phyloP scores from a whole-genome alignment of 2,888 invertebrate genomes.

The Dioctria linearis region DNA sequence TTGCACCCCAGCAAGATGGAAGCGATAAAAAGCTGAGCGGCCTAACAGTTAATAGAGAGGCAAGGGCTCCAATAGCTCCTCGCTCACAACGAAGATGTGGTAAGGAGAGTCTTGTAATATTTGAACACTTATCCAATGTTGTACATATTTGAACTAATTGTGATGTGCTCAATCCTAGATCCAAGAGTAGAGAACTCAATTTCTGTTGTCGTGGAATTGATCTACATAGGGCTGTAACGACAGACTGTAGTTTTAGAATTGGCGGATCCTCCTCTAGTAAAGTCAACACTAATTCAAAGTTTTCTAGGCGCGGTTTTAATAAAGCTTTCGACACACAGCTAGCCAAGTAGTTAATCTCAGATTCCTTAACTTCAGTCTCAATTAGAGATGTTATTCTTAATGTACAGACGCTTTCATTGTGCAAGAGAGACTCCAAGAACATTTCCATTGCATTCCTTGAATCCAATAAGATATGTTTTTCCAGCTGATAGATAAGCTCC shows the following conservation, averaged over 20 bases:
- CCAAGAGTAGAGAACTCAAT: conserved; percentile 72
- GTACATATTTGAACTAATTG: conserved; percentile 73
- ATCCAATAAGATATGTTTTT: conserved; percentile 68
- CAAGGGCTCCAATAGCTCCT: conserved; percentile 73
- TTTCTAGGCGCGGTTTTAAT: conserved; percentile 72
- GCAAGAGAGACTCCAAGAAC: conserved; percentile 72
- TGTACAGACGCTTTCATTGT: conserved; percentile 73
- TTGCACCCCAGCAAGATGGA: conserved; percentile 73
- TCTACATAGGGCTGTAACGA: conserved; percentile 73
- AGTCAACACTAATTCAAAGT: conserved; percentile 73
- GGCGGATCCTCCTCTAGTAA: conserved; percentile 73
- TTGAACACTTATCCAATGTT: conserved; percentile 72
- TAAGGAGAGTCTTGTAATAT: conserved; percentile 73
- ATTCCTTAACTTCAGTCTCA: conserved; percentile 73
- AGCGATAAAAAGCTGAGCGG: conserved; percentile 73
- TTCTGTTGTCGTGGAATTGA: conserved; percentile 65
- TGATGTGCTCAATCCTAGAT: conserved; percentile 73
- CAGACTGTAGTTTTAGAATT: conserved; percentile 71
- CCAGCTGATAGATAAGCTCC: conserved; percentile 73
- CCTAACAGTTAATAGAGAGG: conserved; percentile 71
- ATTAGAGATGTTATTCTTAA: conserved; percentile 73
- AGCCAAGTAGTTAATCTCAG: conserved; percentile 72
- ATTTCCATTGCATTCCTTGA: conserved; percentile 70
- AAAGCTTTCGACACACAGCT: conserved; percentile 71
- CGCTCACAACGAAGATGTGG: conserved; percentile 74